Base-by-base conservation (phyloP, 2,888 invertebrate genomes). In the Hirtodrosophila cameraria region DNA sequence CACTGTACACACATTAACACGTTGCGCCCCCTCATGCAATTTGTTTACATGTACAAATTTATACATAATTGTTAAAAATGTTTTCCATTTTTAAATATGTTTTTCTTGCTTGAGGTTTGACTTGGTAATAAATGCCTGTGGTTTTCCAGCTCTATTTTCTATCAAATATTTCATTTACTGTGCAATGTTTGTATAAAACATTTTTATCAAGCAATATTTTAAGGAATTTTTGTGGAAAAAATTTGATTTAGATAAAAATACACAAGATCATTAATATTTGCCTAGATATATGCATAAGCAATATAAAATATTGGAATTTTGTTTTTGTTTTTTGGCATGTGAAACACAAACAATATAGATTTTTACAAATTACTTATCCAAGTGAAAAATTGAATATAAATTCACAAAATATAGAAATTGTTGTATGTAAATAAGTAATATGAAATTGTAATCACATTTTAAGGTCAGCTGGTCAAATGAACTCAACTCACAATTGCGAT, bases 1-100 rank as follows among this genome's bases (percentile, higher is more conserved):
- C n/a, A n/a, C n/a, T n/a, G n/a, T 23, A 15, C 9, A 38, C 45
- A 46, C 31, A 35, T 41, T 49, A 35, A 65, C 35, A 45, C 25
- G 11, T 11, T 52, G 25, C 23, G 30, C 27, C 30, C 30, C 30
- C 20, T 9, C 13, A 33, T 46, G 35, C 61, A 66, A 62, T 63
- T 67, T 72, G 67, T 72, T 72, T 72, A 63, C 36, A 50, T 46
- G 20, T 66, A 43, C 8, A 43, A 39, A 61, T 54, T 38, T 59
- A 18, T 35, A 55, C 42, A 52, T 41, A 39, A 50, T 52, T 54
- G 43, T 49, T 33, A 25, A 50, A 28, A 7, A 52, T 13, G 53
- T 54, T 16, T 41, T 52, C 31, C 27, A 30, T 64, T 63, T 55
- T 9, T 42, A n/a, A 43, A 38, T n/a, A n/a, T n/a, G n/a, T n/a